These are phyloP conservation scores for Norana najaformis DNA, from an alignment of 2,888 invertebrate species.

Conservation along the genomic window DNA sequence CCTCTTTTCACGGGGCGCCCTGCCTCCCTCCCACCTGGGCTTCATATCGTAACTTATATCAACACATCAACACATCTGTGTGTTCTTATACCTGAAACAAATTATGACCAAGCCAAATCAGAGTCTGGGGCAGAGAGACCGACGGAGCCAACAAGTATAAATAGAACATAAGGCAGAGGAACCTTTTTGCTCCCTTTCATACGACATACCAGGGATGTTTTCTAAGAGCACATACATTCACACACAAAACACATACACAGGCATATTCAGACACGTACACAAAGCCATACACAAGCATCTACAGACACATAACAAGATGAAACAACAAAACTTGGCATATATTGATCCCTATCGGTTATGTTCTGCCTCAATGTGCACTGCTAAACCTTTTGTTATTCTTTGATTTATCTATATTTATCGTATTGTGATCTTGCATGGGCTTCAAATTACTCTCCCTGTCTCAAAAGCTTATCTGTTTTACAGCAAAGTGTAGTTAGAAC, in stretches of 20 bases:
- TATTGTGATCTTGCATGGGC: too few relatives aligned
- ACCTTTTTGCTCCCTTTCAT: background rate
- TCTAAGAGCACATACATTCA: background rate
- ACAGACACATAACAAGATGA: background rate
- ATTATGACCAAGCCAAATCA: background rate
- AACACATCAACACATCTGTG: constrained; percentile 13
- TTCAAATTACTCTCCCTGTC: too few relatives aligned
- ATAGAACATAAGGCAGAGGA: background rate
- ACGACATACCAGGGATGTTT: background rate
- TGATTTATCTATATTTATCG: too few relatives aligned
- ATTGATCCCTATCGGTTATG: too few relatives aligned
- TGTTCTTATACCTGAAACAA: background rate
- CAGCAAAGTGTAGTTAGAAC: too few relatives aligned
- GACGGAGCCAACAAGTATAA: background rate
- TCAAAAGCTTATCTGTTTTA: too few relatives aligned
- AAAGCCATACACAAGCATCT: background rate
- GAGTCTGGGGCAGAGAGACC: constrained; percentile 23
- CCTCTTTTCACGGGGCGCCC: too few relatives aligned
- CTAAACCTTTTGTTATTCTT: too few relatives aligned
- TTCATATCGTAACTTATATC: background rate
- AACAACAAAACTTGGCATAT: too few relatives aligned
- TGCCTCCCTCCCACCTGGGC: background rate
- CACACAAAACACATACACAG: background rate
- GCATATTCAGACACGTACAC: background rate
- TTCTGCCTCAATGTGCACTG: too few relatives aligned